Evolutionary conservation across 2,888 invertebrate genomes (phyloP).

Genomic region (Aphrophora alni): DNA sequence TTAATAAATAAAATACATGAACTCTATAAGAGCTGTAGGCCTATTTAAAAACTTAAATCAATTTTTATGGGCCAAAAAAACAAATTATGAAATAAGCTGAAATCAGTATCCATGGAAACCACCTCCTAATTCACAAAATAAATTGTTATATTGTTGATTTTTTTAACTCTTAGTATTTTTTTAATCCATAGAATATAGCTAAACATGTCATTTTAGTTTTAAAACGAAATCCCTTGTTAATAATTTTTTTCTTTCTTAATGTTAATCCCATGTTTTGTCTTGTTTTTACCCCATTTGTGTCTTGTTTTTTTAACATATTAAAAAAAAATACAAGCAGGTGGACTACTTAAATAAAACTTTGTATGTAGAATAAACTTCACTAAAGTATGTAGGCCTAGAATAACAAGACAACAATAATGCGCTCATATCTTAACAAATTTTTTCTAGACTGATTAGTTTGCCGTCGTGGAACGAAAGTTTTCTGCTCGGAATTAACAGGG

Average conservation of each 20-base stretch:
- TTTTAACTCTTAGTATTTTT: conserved; percentile 11
- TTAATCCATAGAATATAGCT: conserved; percentile 19
- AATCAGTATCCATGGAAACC: conserved; percentile 20
- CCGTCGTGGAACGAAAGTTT: conserved; percentile 12
- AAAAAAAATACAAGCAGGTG: conserved; percentile 12
- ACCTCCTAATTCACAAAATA: conserved; percentile 20
- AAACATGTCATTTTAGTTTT: conserved; percentile 7
- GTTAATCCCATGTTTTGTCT: conserved; percentile 16
- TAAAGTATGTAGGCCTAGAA: conserved; percentile 11
- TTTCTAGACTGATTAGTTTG: conserved; percentile 11
- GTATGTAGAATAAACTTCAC: conserved; percentile 6
- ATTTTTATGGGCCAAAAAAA: conserved; percentile 17
- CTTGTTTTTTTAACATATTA: conserved; percentile 13
- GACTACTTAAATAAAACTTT: conserved; percentile 20
- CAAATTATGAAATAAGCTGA: conserved; percentile 13
- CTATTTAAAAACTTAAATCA: not conserved
- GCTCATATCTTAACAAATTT: conserved; percentile 14
- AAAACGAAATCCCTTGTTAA: not conserved
- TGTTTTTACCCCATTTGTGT: conserved; percentile 18
- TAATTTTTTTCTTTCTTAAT: conserved; percentile 9
- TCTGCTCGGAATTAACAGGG: conserved; percentile 12
- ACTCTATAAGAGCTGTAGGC: not conserved
- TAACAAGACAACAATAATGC: conserved; percentile 7
- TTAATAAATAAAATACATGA: conserved; percentile 9
- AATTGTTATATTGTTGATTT: not conserved